Conservation (phyloP, 2,888 invertebrate species). For the Cremastobaeus sp. region DNA sequence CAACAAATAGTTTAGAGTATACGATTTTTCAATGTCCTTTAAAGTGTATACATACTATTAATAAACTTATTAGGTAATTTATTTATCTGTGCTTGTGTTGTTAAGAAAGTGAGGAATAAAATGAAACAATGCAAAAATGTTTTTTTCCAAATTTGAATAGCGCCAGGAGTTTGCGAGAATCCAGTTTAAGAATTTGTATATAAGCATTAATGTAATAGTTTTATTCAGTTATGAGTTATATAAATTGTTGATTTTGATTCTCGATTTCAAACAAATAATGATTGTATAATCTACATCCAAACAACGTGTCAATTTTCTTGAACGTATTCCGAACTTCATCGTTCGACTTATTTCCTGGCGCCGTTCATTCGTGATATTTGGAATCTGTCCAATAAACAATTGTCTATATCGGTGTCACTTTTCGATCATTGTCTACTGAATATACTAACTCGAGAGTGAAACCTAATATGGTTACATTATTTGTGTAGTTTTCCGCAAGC, state of each 20-base stretch:
- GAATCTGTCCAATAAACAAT: constrained; percentile 75
- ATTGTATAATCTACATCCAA: too few species aligned
- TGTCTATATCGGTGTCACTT: constrained; percentile 77
- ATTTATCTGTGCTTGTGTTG: constrained; percentile 74
- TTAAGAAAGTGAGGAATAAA: constrained; percentile 63
- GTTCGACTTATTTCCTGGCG: constrained; percentile 70
- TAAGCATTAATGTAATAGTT: too few species aligned
- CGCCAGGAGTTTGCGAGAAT: constrained; percentile 63
- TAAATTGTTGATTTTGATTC: too few species aligned
- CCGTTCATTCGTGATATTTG: constrained; percentile 72
- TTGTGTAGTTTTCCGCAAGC: constrained; percentile 72
- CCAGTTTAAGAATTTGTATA: not conserved
- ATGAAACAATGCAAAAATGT: constrained; percentile 60
- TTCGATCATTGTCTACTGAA: constrained; percentile 77
- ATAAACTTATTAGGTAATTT: constrained; percentile 74
- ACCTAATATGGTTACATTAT: constrained; percentile 70
- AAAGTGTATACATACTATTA: constrained; percentile 75
- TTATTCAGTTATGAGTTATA: too few species aligned
- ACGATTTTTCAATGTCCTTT: constrained; percentile 78
- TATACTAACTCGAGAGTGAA: constrained; percentile 73
- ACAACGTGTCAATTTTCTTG: too few species aligned
- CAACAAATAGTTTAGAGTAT: constrained; percentile 75
- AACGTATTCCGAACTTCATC: too few species aligned
- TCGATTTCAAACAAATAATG: too few species aligned
- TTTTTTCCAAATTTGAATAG: constrained; percentile 70